Conservation (phyloP, 2,113 vertebrate species). For the Phalacrocorax pelagicus region DNA sequence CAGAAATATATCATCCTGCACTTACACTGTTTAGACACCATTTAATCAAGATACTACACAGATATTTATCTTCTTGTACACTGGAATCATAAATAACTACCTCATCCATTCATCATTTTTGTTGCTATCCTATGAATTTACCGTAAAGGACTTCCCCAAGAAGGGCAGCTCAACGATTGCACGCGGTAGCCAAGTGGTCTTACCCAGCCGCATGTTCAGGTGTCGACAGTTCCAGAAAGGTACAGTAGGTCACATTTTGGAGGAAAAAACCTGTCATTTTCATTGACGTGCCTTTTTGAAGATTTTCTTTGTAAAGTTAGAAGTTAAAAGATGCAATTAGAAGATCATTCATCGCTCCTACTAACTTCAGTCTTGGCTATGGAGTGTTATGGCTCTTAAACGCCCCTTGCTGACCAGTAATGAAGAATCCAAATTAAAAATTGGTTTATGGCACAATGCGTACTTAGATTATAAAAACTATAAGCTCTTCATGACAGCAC, state of each 20-base stretch:
- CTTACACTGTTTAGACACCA: background rate
- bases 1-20: background rate
- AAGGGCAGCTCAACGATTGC: background rate
- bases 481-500: background rate
- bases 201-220: background rate
- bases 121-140: background rate
- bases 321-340: background rate
- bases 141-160: background rate
- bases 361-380: background rate
- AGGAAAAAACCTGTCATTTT: background rate
- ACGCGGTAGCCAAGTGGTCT: background rate
- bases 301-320: background rate
- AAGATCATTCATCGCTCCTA: background rate
- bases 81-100: background rate
- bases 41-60: background rate
- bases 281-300: background rate
- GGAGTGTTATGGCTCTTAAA: background rate
- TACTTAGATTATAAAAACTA: background rate
- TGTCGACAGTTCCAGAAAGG: background rate
- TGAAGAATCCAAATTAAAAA: background rate
- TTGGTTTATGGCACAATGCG: background rate
- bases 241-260: background rate
- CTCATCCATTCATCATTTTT: background rate
- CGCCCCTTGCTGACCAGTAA: background rate
- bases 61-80: background rate